Evolutionary conservation across 2,888 invertebrate species (phyloP), one percentile per base, ranked within the genome.

Genomic region (Mimumesa dahlbomi): DNA sequence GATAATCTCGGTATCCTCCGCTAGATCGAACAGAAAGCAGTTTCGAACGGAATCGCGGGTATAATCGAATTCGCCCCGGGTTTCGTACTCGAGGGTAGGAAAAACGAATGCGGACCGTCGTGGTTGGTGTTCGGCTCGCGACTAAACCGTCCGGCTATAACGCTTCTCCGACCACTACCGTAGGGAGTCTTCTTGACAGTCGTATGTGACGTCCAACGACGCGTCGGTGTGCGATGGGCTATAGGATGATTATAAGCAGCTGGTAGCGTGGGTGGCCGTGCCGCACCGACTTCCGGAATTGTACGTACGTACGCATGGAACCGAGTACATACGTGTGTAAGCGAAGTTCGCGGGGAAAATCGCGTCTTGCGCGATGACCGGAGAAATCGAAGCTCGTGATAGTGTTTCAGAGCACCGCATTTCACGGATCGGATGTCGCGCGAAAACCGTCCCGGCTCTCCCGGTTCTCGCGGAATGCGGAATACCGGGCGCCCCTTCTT

Each of bases 141-240:
- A 75, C 75, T 75, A 61, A 61, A 53, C 64, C 36, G 49, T 13
- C 43, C n/a, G 42, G 14, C 57, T 64, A 61, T 64, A 71, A 54
- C 22, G 49, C 40, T 59, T 49, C 52, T 22, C 43, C 22, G 42
- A 18, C 57, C 16, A 43, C 53, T 42, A 52, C 58, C 54, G 31
- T 42, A 25, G 16, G 13, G 45, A 53, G 40, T 56, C 58, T 69
- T 62, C 53, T 9, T 48, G n/a, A 52, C 46, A 42, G 49, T n/a
- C 9, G 14, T 34, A 19, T 13, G 31, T 14, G 14, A 13, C 9
- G 40, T 13, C 21, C n/a, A 11, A 22, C 19, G 38, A 14, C 25
- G 16, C 54, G 36, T 14, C 13, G 29, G 16, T 48, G 29, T 22
- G 29, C 7, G 50, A 42, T 31, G n/a, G 54, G n/a, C 58, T 69